Base-by-base conservation (phyloP, 2,113 vertebrate genomes). In the Sebastes fasciatus region DNA sequence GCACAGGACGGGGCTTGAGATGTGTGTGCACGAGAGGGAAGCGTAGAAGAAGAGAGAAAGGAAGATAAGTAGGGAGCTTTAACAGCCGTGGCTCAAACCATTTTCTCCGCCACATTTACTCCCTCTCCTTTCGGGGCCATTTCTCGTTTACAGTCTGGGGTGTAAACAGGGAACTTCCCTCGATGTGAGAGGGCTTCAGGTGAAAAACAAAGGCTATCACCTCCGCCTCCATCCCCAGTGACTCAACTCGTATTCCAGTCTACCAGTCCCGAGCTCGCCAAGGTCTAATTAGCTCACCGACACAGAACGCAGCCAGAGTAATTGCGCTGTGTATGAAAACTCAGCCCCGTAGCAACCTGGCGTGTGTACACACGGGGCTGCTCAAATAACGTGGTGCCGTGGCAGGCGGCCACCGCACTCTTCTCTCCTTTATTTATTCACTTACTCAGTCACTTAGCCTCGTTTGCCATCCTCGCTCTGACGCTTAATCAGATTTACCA, bases 361-460 rank as follows among this genome's bases (percentile, higher is more conserved):
- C 82, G 82, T 77, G 84, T 85, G 88, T 84, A 86, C 88, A 91
- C 90, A 85, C 67, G 57, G 76, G 83, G 83, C 80, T 82, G 77
- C 83, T 92, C 65, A 84, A 86, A 91, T 86, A 86, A 86, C 76
- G 70, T 16, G 83, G 54, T 57, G 86, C 81, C 23, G 75, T 92
- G 93, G 91, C 91, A 90, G 80, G 66, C 88, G 42, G 88, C 86
- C 86, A 86, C 77, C 51, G 7, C 85, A 81, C 80, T 89, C 86
- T 90, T 82, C 86, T 70, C 88, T 77, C 75, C 86, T 87, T 93
- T 91, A 90, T 90, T 94, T 90, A 93, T 91, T 88, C 91, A 93
- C 92, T 93, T 93, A 90, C 85, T 93, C 88, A 91, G 87, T 92
- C 90, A 89, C 88, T 93, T 92, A 91, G 87, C 88, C 77, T 70